Evolutionary conservation across 1,140 invertebrate species (phyloP).

Genomic region (Laupala kohalensis): DNA sequence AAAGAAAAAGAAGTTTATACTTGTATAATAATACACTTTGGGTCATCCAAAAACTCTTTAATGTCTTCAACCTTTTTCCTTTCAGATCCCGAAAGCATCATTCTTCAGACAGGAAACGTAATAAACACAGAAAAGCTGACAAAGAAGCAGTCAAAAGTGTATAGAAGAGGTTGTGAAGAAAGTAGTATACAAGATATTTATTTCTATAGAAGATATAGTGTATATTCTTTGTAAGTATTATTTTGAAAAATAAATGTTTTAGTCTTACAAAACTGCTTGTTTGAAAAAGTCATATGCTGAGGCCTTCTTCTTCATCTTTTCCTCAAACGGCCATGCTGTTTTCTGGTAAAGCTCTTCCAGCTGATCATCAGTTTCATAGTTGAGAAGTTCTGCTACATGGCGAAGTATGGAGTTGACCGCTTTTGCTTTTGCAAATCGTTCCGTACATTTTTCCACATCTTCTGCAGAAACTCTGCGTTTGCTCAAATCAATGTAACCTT

Average conservation of each 20-base stretch:
- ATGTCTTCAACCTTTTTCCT: background rate
- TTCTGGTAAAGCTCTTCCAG: conserved; percentile 91
- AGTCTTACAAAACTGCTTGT: conserved; percentile 83
- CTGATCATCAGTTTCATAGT: conserved; percentile 81
- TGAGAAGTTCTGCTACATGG: conserved; percentile 89
- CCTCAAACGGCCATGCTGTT: conserved; percentile 99
- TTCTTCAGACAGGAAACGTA: background rate
- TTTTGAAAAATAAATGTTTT: conserved; percentile 11
- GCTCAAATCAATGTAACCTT: conserved; percentile 98
- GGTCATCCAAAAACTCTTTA: background rate
- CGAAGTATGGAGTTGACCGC: conserved; percentile 95
- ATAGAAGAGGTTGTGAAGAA: background rate
- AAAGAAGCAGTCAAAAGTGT: background rate
- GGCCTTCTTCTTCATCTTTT: conserved; percentile 91
- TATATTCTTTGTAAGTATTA: conserved; percentile 12
- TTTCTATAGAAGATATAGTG: conserved; percentile 7
- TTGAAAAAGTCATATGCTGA: conserved; percentile 98
- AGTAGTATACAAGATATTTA: background rate
- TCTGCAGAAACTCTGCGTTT: conserved; percentile 96
- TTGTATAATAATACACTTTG: no score
- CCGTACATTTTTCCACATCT: conserved; percentile 96
- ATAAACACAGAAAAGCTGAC: background rate
- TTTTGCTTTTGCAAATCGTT: conserved; percentile 96
- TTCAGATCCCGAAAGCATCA: background rate
- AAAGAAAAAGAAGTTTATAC: background rate